Evolutionary conservation across 2,113 vertebrate genomes (phyloP), one percentile per base, ranked within the genome.

Genomic region (Ammodytes dubius): DNA sequence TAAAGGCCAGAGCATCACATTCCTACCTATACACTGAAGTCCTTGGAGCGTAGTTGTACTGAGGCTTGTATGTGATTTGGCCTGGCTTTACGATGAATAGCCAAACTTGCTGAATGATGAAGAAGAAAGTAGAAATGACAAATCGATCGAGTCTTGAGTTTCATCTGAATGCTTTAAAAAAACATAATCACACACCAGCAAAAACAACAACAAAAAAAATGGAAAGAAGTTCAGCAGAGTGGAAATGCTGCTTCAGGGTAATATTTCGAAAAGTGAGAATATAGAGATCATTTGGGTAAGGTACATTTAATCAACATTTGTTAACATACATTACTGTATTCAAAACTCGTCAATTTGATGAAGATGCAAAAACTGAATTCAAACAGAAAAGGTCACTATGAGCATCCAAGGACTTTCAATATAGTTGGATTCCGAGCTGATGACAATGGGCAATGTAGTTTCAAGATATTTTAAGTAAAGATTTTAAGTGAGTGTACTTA

Each of bases 101-200:
- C 40, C 37, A 43, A 12, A 65, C 46, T 39, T 49, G 61, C 57
- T 15, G 40, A 35, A 45, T 13, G 49, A 69, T 52, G 15, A 43
- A 6, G 35, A 46, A 39, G 43, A 54, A 54, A 70, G 69, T 49
- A 46, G 42, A 67, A 68, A 70, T 79, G 67, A 77, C 65, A 68
- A 53, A 77, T 49, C 78, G 50, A 67, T 69, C 61, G 61, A 27
- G 37, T 66, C 76, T 67, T 73, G 47, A 79, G 70, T 82, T 60
- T 60, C 46, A 53, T 64, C 49, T 17, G 43, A 15, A 60, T 47
- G 45, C 61, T 67, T 77, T 77, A 54, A 59, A 67, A 54, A 76
- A 76, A 60, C 40, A 74, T 15, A 50, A 53, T 69, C 57, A 46
- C 14, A 56, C 57, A 70, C 9, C 12, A 37, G 42, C 37, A 63